Evolutionary conservation across 1,140 invertebrate species (phyloP), one percentile per base, ranked within the genome.

Genomic region (Zaprionus tsacasi): DNA sequence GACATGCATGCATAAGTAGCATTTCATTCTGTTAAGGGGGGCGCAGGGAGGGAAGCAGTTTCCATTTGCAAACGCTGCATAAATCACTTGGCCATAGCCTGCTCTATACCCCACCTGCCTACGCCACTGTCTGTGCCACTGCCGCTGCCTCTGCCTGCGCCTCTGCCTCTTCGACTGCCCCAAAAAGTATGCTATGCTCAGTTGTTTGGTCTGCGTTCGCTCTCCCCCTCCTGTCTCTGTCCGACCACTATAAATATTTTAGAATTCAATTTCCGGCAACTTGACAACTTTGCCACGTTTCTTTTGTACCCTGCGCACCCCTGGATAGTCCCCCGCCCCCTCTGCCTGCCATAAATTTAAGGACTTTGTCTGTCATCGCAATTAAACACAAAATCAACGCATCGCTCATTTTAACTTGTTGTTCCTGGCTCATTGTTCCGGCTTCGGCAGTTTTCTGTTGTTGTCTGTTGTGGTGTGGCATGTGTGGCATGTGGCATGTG

Each of bases 1-100:
- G 66, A 70, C 69, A 79, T 88, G 83, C 82, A 88, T 88, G 77
- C 79, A 79, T 87, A 87, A 87, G 80, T 83, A 87, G 82, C 81
- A 87, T 76, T 88, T 79, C 77, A 82, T 87, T 76, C 60, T 38
- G 59, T 63, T 52, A 15, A 3, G 15, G 10, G 17, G 48, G 21
- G 1, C 21, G 21, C 21, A 21, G 21, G 21, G 21, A 21, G 21
- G 21, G 21, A 21, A 21, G 21, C 21, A 21, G 21, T 21, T 86
- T 82, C 74, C 68, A 83, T 85, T 83, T 85, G 81, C 76, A 70
- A 79, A 59, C 58, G 74, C 81, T 85, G 78, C 81, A 85, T 86
- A 87, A 86, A 86, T 86, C 82, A 86, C 82, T 87, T 52, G 45
- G 45, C 30, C 13, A 12, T 6, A n/a, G 38, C 13, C 13, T n/a